A percentile compares a stretch with the other conserved stretches of the same genome.
Conservation (phyloP, 2,888 invertebrate species). For the Synergus laeviventris region DNA sequence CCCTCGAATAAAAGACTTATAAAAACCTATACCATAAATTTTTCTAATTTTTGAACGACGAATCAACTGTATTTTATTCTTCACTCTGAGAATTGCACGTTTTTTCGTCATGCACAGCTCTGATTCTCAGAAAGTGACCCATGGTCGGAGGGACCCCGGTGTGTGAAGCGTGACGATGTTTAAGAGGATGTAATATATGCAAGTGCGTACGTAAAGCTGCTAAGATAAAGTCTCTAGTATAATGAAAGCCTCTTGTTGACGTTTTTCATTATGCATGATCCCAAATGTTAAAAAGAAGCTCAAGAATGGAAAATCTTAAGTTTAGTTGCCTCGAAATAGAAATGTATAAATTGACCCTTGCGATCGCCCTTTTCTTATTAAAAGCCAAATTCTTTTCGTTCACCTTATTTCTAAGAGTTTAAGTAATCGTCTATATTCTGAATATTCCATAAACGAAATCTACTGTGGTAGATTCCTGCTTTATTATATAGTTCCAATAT, state of each 20-base stretch:
- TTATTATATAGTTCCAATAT: neutral
- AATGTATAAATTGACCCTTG: neutral
- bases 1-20: too few relatives aligned
- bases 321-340: neutral
- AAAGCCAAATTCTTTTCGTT: neutral
- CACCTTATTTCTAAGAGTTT: neutral
- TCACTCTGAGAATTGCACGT: neutral
- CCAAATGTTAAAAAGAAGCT: neutral
- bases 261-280: conserved; percentile 32
- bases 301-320: neutral
- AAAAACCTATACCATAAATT: neutral
- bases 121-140: conserved; percentile 33
- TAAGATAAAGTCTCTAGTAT: conserved; percentile 19
- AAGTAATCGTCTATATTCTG: neutral
- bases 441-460: neutral
- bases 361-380: neutral
- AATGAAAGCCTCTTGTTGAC: conserved; percentile 10
- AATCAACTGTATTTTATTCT: neutral
- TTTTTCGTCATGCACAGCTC: neutral
- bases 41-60: neutral
- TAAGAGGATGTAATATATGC: conserved; percentile 33
- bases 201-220: conserved; percentile 20
- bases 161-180: conserved; percentile 35
- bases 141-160: conserved; percentile 6
- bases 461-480: too few relatives aligned